Percentiles rank a stretch among this genome's conserved stretches.
Evolutionary conservation across 2,888 invertebrate genomes (phyloP).

Genomic region (Drosophila pegasa): DNA sequence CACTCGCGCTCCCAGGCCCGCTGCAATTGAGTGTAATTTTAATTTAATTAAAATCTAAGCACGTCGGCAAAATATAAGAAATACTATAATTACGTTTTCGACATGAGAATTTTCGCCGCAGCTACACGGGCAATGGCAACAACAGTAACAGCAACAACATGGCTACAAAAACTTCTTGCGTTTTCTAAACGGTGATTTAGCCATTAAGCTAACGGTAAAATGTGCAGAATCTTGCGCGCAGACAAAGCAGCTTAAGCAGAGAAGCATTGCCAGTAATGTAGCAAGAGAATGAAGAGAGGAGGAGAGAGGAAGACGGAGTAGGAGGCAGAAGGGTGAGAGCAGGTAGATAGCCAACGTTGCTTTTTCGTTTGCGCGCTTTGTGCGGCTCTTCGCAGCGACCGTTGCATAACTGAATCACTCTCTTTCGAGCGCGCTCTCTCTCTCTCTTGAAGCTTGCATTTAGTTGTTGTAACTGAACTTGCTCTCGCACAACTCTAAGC

Average conservation of each 20-base stretch:
- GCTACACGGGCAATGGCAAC: conserved; percentile 18
- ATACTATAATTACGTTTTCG: conserved; percentile 68
- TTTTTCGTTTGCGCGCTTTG: conserved; percentile 25
- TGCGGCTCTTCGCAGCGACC: conserved; percentile 37
- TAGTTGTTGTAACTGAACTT: conserved; percentile 8
- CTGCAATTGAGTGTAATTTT: conserved; percentile 58
- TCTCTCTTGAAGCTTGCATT: conserved; percentile 2
- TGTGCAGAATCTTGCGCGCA: conserved; percentile 70
- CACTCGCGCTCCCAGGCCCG: conserved; percentile 30
- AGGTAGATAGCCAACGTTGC: conserved; percentile 27
- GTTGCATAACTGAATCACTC: conserved; percentile 65
- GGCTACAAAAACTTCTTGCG: conserved; percentile 30
- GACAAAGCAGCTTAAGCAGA: conserved; percentile 21
- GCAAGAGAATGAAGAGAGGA: background rate
- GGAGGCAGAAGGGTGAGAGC: background rate
- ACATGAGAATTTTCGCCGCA: conserved; percentile 40
- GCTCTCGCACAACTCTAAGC: conserved; percentile 26
- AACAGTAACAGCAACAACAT: conserved; percentile 25
- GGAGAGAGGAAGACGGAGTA: background rate
- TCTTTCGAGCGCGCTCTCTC: conserved; percentile 24
- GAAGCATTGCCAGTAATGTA: conserved; percentile 25
- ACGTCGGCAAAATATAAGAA: conserved; percentile 61
- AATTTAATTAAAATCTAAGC: conserved; percentile 74
- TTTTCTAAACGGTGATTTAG: conserved; percentile 80
- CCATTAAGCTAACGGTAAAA: conserved; percentile 81